Evolutionary conservation across 2,888 invertebrate species (phyloP).

Genomic region (Cybosia mesomella): DNA sequence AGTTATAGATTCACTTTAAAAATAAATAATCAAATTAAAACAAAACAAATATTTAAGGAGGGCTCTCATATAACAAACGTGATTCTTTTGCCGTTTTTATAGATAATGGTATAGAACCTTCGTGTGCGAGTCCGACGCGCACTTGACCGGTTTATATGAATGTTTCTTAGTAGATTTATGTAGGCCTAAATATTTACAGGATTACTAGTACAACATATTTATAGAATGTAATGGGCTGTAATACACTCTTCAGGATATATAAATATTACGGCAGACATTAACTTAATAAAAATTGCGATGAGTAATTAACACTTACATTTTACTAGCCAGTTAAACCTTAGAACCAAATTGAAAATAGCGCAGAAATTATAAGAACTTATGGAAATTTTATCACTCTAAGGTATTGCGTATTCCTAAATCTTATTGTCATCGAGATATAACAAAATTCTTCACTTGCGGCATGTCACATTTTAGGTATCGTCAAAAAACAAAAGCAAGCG

Average conservation of each 20-base stretch:
- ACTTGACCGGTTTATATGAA: no score
- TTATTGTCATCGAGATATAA: slow-evolving; percentile 58
- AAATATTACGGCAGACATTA: slow-evolving; percentile 12
- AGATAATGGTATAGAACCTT: no score
- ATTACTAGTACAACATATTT: slow-evolving; percentile 4
- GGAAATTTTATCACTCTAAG: slow-evolving; percentile 47
- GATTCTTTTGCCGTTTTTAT: no score
- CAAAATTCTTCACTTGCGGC: slow-evolving; percentile 61
- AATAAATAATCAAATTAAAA: no score
- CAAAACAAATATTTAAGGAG: no score
- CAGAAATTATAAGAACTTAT: slow-evolving; percentile 13
- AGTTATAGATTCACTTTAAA: no score
- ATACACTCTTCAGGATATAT: background rate
- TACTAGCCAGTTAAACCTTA: background rate
- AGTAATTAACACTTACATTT: background rate
- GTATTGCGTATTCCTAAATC: slow-evolving; percentile 46
- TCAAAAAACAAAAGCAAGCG: slow-evolving; percentile 77
- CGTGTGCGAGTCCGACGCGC: no score
- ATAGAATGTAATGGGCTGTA: background rate
- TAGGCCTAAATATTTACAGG: background rate
- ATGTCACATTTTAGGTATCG: slow-evolving; percentile 71
- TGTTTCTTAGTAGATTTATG: slow-evolving; percentile 8
- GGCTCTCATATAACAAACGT: no score
- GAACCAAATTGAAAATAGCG: slow-evolving; percentile 7
- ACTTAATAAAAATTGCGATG: background rate